Percentiles rank a stretch among this genome's conserved stretches.
Evolutionary conservation across 2,888 invertebrate species (phyloP).

Genomic region (Dione juno): DNA sequence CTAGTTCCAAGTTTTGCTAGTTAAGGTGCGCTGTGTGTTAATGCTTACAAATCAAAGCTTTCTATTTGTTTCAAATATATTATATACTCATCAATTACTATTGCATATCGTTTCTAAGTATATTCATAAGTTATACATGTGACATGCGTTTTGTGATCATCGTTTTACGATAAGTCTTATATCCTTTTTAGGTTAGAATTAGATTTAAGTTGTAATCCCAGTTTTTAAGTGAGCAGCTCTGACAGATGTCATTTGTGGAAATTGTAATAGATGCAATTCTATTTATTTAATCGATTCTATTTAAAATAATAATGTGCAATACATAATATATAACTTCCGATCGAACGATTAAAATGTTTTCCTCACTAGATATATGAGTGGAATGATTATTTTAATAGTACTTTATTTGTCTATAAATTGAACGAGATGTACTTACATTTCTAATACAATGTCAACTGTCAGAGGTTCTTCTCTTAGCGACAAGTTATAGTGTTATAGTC

Average conservation of each 20-base stretch:
- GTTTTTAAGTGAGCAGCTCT: neutral
- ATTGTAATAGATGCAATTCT: neutral
- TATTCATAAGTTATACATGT: slow-evolving; percentile 63
- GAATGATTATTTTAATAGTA: no score
- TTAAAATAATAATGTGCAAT: neutral
- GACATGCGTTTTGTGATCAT: slow-evolving; percentile 67
- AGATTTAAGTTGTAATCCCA: slow-evolving; percentile 46
- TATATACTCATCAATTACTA: slow-evolving; percentile 75
- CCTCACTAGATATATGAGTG: no score
- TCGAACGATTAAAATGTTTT: neutral
- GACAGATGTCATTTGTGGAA: neutral
- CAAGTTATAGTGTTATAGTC: slow-evolving; percentile 49
- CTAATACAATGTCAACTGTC: neutral
- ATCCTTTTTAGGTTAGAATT: slow-evolving; percentile 51
- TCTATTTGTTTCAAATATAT: slow-evolving; percentile 59
- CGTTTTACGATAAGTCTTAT: slow-evolving; percentile 60
- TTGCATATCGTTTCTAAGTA: slow-evolving; percentile 70
- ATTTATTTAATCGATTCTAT: neutral
- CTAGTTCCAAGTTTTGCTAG: slow-evolving; percentile 77
- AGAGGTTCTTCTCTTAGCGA: slow-evolving; percentile 9
- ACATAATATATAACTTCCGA: neutral
- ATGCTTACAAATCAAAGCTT: slow-evolving; percentile 62
- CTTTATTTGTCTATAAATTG: no score
- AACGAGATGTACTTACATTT: no score
- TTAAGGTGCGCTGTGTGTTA: slow-evolving; percentile 76